Conservation (phyloP, 2,797 vertebrate species). For the Nothura maculosa region DNA sequence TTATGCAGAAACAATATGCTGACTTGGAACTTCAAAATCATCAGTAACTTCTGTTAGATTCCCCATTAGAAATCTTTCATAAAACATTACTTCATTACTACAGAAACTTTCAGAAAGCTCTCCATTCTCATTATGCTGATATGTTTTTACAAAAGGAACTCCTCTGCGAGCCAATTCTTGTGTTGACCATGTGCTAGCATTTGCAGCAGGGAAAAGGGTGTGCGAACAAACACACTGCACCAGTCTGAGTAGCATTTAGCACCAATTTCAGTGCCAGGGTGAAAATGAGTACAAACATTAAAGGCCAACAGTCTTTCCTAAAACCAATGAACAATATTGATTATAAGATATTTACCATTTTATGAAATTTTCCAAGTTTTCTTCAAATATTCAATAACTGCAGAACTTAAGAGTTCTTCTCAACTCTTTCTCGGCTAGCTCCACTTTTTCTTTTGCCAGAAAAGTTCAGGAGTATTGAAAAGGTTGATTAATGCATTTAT, state of each 20-base stretch:
- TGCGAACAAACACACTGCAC: background rate
- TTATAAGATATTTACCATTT: background rate
- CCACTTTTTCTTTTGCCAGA: background rate
- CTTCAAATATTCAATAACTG: background rate
- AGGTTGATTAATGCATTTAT: background rate
- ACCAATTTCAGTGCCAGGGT: rapidly evolving
- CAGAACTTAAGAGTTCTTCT: background rate
- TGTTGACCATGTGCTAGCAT: background rate
- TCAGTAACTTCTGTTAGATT: conserved; percentile 6
- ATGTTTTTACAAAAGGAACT: background rate
- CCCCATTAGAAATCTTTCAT: background rate
- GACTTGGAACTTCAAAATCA: conserved; percentile 34
- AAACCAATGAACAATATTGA: background rate
- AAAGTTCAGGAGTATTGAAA: background rate
- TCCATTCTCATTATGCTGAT: background rate
- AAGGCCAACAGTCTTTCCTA: background rate
- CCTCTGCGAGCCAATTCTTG: background rate
- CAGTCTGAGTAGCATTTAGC: background rate
- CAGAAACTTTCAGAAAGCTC: conserved; percentile 26
- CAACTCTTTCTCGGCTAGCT: background rate
- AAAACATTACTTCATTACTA: background rate
- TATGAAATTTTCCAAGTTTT: background rate
- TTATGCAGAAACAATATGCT: conserved; percentile 41
- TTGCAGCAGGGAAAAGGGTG: background rate
- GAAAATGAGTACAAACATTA: background rate